Evolutionary conservation across 2,888 invertebrate species (phyloP), one percentile per base, ranked within the genome.

Genomic region (Ceraclea dissimilis): DNA sequence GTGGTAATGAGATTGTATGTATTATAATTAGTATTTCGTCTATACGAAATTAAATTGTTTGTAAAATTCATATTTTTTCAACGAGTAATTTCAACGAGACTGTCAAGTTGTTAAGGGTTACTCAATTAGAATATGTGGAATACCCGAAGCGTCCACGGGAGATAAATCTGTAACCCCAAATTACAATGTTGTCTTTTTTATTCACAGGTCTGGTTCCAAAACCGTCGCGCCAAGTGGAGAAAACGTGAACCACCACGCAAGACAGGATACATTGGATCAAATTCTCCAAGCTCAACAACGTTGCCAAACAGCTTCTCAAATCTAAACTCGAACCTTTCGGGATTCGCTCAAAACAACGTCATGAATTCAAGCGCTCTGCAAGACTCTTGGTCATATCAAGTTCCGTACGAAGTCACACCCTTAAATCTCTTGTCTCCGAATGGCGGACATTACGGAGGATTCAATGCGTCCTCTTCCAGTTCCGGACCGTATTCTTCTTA

Each of bases 191-290:
- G 4, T 26, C 10, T 6, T 26, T 26, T 4, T 26, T 26, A 10
- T 26, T 26, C 10, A 46, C 57, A 78, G 71, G 90, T 90, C 31
- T 91, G 90, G 90, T 91, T 91, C 71, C 90, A 91, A 75, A 94
- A 94, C 69, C 81, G 94, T 61, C 81, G 94, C 61, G 94, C 94
- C 13, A 94, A 94, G 70, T 94, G 94, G 94, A 83, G 94, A 49
- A 94, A 94, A 69, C 84, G 93, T 34, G 94, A 94, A 68, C 94
- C 94, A 1, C 93, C 94, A 1, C 81, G 94, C 34, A 94, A 94
- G 72, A 91, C 90, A 0, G 90, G 87, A 33, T 85, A 85, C 77
- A 81, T 88, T 66, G 84, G 83, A 56, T 82, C 85, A 2, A 84
- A 81, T 65, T 81, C 82, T 1, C 85, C 85, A 1, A 84, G 83